Conservation (phyloP, 2,888 invertebrate genomes). For the Napeogenes inachia region DNA sequence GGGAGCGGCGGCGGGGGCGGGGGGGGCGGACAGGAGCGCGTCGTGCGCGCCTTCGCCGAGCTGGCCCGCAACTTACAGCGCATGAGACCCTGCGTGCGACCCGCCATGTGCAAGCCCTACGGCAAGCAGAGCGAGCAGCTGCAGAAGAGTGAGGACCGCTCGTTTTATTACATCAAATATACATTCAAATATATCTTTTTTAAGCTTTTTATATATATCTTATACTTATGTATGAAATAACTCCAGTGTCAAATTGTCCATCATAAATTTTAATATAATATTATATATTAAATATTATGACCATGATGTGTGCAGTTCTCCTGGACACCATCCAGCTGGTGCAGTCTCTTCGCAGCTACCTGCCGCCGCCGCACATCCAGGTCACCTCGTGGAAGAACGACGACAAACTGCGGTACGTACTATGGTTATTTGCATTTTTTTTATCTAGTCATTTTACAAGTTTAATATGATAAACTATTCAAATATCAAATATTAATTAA, state of each 20-base stretch:
- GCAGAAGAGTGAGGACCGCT: conserved; percentile 81
- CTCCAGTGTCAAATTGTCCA: too few species aligned
- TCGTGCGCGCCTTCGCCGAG: conserved; percentile 89
- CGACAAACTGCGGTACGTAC: conserved; percentile 74
- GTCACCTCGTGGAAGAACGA: conserved; percentile 94
- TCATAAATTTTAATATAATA: too few species aligned
- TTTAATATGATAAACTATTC: too few species aligned
- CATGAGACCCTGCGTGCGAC: conserved; percentile 92
- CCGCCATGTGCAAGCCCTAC: conserved; percentile 94
- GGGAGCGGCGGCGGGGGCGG: conserved; percentile 74
- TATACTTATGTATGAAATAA: too few species aligned
- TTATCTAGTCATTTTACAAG: too few species aligned
- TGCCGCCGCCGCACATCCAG: conserved; percentile 92
- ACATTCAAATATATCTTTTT: too few species aligned
- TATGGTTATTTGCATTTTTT: not conserved
- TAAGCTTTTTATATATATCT: too few species aligned
- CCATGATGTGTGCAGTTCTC: conserved; percentile 74
- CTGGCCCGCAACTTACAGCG: conserved; percentile 92
- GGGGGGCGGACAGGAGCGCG: conserved; percentile 88
- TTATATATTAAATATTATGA: too few species aligned
- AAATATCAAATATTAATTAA: too few species aligned
- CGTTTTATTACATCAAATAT: not conserved
- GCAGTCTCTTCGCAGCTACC: conserved; percentile 88
- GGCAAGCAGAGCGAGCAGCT: conserved; percentile 93
- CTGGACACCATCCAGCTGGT: conserved; percentile 92